Percentiles rank a stretch among this genome's conserved stretches.
Conservation (phyloP, 2,797 vertebrate genomes). For the Pseudotriccus pelzelni region DNA sequence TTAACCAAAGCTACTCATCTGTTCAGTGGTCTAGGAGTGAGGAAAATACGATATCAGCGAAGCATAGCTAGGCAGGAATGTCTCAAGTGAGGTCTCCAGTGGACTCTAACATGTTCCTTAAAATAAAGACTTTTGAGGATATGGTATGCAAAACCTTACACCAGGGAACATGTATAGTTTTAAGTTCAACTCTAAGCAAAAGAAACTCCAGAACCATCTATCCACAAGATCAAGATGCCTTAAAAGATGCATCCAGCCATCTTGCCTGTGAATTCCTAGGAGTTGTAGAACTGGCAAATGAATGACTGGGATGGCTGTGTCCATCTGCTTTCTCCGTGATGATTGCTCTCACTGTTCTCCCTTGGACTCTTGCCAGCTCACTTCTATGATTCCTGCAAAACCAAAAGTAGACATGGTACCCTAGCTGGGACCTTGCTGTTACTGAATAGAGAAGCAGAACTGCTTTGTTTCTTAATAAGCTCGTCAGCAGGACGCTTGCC, state of each 20-base stretch:
- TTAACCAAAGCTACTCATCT: background rate
- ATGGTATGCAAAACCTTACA: background rate
- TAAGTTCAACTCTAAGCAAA: background rate
- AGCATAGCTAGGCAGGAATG: background rate
- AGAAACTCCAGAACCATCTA: background rate
- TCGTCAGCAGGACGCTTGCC: background rate
- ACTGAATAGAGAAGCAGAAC: background rate
- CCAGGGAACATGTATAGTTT: background rate
- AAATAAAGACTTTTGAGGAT: background rate
- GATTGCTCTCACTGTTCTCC: background rate
- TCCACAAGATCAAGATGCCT: background rate
- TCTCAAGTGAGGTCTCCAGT: background rate
- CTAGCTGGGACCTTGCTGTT: background rate
- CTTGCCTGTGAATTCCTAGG: background rate
- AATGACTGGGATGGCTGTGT: background rate
- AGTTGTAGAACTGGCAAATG: background rate
- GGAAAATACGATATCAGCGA: background rate
- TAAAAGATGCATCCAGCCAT: background rate
- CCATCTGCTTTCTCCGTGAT: background rate
- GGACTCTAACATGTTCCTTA: background rate
- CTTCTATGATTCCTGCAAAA: background rate
- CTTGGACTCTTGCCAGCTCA: background rate
- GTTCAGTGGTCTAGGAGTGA: background rate
- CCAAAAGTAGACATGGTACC: background rate
- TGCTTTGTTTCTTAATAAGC: conserved; percentile 20